Base-by-base conservation (phyloP, 2,797 vertebrate genomes). In the Perdix hodgsoniae region DNA sequence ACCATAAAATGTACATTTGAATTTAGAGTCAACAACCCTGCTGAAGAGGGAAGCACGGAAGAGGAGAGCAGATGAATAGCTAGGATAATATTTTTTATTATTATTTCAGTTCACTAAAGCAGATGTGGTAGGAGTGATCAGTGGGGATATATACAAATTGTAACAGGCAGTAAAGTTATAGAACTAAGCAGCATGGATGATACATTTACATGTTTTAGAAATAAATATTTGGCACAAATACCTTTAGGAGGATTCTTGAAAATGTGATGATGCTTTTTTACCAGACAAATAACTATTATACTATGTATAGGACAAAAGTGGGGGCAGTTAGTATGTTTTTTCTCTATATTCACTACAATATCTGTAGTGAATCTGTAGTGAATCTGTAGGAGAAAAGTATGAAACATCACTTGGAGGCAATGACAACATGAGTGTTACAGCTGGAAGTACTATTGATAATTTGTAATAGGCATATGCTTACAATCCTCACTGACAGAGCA, bases 201-300 rank as follows among this genome's bases (percentile, higher is more conserved):
- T 40, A 70, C 63, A 86, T 88, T 92, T 88, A 79, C 71, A 81
- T 94, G 83, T 91, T 90, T 86, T 65, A 88, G 87, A 86, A 91
- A 87, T 73, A 92, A 93, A 49, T 91, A 91, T 90, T 86, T 83
- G 39, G 47, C 21, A 86, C 85, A 91, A 86, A 86, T 90, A 84
- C 49, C 21, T 73, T 83, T 86, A 60, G 31, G 39, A 79, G 17
- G 4, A 60, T 39, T 91, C 33, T 93, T 88, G 89, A 86, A 94
- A 96, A 92, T 60, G 85, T n/a, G 19, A 7, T 1, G 2, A 21
- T 71, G 35, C 1, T 72, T 60, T 94, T 95, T 91, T 60, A 50
- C 66, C 60, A 64, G 47, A 49, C 8, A 29, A 89, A 71, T 60
- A 74, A 70, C 49, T 54, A 35, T 75, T 75, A 77, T 19, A 78